phyloP scores from a whole-genome alignment of 2,888 invertebrate genomes.

The Nycteola revayana region DNA sequence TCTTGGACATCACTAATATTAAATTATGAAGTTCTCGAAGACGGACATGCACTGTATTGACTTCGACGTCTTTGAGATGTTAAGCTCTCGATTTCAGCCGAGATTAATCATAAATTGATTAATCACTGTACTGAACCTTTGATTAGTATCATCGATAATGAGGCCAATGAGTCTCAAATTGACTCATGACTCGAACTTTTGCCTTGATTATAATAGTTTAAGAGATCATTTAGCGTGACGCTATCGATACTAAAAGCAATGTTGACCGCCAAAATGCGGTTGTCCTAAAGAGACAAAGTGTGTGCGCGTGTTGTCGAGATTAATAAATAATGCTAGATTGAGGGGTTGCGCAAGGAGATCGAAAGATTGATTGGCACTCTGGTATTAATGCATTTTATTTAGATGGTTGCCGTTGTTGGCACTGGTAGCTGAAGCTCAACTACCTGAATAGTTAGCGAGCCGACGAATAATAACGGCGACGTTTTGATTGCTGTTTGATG shows the following conservation, averaged over 20 bases:
- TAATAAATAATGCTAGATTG: constrained; percentile 59
- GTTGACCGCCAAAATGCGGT: constrained; percentile 37
- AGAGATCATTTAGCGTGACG: constrained; percentile 20
- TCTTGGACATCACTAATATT: constrained; percentile 59
- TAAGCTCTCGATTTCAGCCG: constrained; percentile 24
- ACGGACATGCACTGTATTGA: constrained; percentile 41
- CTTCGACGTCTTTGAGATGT: constrained; percentile 36
- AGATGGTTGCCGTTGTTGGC: constrained; percentile 60
- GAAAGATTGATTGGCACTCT: constrained; percentile 64
- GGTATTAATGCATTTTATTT: constrained; percentile 52
- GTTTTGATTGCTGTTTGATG: no score
- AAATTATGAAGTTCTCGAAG: constrained; percentile 51
- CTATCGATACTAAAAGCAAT: constrained; percentile 33
- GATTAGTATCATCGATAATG: constrained; percentile 21
- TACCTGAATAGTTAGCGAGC: constrained; percentile 50
- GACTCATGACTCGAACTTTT: constrained; percentile 19
- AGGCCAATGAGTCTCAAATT: constrained; percentile 21
- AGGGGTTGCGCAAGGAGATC: constrained; percentile 54
- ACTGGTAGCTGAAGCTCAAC: constrained; percentile 32
- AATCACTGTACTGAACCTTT: constrained; percentile 21
- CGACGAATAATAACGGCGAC: constrained; percentile 46
- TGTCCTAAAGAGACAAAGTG: constrained; percentile 40
- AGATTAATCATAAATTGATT: no score
- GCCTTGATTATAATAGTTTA: constrained; percentile 31
- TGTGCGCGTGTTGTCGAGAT: constrained; percentile 42